Evolutionary conservation across 2,797 vertebrate species (phyloP).

Genomic region (Sphenopsis melanotis): DNA sequence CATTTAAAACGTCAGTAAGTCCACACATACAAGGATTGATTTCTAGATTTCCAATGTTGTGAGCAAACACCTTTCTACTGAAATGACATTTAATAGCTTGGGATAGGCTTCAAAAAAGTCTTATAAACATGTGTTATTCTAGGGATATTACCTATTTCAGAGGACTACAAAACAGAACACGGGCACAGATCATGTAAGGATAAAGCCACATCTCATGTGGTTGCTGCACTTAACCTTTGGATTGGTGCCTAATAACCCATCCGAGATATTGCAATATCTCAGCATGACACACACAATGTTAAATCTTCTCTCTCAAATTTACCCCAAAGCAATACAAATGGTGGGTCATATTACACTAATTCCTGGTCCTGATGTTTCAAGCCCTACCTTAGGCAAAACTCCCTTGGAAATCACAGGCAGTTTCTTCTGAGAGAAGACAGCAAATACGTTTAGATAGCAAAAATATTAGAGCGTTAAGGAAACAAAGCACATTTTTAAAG

Average conservation of each 20-base stretch:
- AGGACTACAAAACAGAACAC: background rate
- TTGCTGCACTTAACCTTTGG: constrained; percentile 65
- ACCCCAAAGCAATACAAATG: constrained; percentile 67
- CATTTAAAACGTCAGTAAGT: background rate
- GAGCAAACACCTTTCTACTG: background rate
- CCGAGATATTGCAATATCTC: constrained; percentile 67
- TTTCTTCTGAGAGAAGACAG: background rate
- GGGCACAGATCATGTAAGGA: constrained; percentile 47
- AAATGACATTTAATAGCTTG: background rate
- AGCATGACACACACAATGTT: constrained; percentile 64
- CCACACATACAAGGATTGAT: background rate
- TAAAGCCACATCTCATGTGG: constrained; percentile 62
- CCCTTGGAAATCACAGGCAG: constrained; percentile 25
- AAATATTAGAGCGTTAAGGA: background rate
- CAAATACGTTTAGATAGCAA: background rate
- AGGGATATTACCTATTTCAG: background rate
- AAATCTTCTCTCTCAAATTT: constrained; percentile 60
- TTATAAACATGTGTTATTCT: background rate
- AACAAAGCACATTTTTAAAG: constrained; percentile 5
- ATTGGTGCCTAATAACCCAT: constrained; percentile 63
- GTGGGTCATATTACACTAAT: constrained; percentile 69
- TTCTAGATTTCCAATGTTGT: background rate
- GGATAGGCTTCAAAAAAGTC: background rate
- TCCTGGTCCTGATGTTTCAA: constrained; percentile 60
- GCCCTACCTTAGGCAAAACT: constrained; percentile 57